Percentiles rank a stretch among this genome's conserved stretches.
Evolutionary conservation across 2,113 vertebrate species (phyloP).

Genomic region (Bolborhynchus lineola): DNA sequence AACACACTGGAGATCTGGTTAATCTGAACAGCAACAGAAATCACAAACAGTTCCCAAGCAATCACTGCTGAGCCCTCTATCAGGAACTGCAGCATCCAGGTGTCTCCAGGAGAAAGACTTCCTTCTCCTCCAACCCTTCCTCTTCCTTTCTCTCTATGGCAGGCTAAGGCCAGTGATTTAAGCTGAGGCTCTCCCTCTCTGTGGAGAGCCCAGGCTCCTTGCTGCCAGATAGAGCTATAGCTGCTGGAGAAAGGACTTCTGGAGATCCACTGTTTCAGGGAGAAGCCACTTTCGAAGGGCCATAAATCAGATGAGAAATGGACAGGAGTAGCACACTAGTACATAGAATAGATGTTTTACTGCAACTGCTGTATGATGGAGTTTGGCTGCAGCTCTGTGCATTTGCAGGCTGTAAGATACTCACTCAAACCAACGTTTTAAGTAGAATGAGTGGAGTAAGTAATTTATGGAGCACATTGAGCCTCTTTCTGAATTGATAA

Average conservation of each 20-base stretch:
- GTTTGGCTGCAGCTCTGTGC: neutral
- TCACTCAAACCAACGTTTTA: neutral
- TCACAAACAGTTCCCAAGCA: neutral
- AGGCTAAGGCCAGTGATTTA: neutral
- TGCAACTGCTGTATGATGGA: neutral
- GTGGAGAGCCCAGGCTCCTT: neutral
- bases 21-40: neutral
- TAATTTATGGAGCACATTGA: neutral
- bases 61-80: neutral
- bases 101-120: neutral
- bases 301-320: neutral
- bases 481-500: neutral
- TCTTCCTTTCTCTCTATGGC: neutral
- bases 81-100: neutral
- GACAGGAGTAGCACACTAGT: neutral
- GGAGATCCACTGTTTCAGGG: too few relatives aligned
- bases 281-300: neutral
- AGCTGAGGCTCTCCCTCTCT: neutral
- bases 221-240: neutral
- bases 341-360: neutral
- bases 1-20: neutral
- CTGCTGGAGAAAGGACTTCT: neutral
- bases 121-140: neutral
- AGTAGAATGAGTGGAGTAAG: neutral
- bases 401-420: neutral